Percentiles rank a stretch among this genome's conserved stretches.
phyloP scores from a whole-genome alignment of 2,113 vertebrate genomes.

The Petaurus breviceps region DNA sequence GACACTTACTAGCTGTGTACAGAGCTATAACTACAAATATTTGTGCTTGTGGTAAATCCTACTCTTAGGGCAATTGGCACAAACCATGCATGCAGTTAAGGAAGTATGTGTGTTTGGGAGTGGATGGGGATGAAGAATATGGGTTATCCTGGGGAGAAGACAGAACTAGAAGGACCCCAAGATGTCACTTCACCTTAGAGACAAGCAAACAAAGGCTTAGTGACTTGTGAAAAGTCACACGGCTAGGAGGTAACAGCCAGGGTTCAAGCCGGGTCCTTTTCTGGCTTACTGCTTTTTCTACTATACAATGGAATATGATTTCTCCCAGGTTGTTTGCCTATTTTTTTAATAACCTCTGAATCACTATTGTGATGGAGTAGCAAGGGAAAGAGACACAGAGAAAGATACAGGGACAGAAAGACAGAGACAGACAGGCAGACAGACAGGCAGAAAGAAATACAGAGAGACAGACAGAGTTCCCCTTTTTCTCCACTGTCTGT shows the following conservation, averaged over 20 bases:
- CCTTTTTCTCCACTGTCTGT: background rate
- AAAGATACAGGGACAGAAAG: background rate
- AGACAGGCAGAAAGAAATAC: background rate
- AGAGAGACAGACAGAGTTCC: background rate
- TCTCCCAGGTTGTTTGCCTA: background rate
- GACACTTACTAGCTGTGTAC: background rate
- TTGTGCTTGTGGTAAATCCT: background rate
- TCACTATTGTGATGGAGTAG: background rate
- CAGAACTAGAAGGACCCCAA: background rate
- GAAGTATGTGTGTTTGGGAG: background rate
- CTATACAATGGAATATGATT: background rate
- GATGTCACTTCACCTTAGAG: background rate
- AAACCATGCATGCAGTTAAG: background rate
- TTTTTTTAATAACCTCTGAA: background rate
- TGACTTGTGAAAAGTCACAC: background rate
- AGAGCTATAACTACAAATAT: background rate
- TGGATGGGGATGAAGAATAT: background rate
- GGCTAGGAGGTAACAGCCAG: background rate
- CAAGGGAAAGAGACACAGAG: background rate
- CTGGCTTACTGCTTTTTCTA: background rate
- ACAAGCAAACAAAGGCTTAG: background rate
- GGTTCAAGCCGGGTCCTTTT: background rate
- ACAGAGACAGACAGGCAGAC: background rate
- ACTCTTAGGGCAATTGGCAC: background rate
- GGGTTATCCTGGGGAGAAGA: background rate